These are phyloP conservation scores for Polydesmus complanatus DNA, from an alignment of 2,888 invertebrate species.

Conservation along the genomic window DNA sequence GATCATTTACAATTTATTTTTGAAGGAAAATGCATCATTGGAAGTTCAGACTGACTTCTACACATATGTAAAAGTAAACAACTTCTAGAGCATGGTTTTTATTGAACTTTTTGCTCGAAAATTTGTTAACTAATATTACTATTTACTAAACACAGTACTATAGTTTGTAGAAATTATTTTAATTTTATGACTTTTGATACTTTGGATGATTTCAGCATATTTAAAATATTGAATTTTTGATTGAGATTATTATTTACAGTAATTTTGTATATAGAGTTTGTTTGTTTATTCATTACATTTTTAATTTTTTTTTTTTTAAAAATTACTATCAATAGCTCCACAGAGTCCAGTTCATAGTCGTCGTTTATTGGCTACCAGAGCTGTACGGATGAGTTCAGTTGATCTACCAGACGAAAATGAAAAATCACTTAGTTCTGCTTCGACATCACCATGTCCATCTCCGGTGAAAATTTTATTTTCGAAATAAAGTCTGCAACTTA, in stretches of 20 bases:
- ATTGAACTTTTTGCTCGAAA: background rate
- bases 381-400: slow-evolving; percentile 82
- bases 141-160: no score
- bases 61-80: no score
- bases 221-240: background rate
- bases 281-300: no score
- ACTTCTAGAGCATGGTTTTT: background rate
- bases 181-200: background rate
- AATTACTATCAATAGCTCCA: slow-evolving; percentile 46
- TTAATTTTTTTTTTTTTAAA: background rate
- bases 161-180: no score
- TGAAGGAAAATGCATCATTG: no score
- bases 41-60: no score
- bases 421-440: slow-evolving; percentile 79
- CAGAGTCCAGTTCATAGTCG: slow-evolving; percentile 83
- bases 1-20: no score
- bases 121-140: background rate
- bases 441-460: slow-evolving; percentile 85
- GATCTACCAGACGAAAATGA: slow-evolving; percentile 83
- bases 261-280: background rate
- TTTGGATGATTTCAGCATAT: background rate
- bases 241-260: background rate
- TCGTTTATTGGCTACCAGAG: slow-evolving; percentile 50
- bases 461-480: slow-evolving; percentile 40
- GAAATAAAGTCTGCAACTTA: background rate